Evolutionary conservation across 2,888 invertebrate species (phyloP).

Genomic region (Himalopsyche kuldschensis): DNA sequence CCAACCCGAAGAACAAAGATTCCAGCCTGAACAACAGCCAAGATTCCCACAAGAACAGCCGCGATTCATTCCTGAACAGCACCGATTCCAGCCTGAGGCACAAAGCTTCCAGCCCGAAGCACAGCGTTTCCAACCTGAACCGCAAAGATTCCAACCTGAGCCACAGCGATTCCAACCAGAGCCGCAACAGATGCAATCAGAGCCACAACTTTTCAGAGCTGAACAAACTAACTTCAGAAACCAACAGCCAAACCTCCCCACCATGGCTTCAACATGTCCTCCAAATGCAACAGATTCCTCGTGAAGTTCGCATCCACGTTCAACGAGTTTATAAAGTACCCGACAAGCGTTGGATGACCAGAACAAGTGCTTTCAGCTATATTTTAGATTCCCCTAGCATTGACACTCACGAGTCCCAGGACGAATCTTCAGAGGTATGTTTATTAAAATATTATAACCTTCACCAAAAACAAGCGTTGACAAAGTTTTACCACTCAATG

Average conservation of each 20-base stretch:
- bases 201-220: slow-evolving; percentile 7
- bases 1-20: slow-evolving; percentile 17
- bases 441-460: background rate
- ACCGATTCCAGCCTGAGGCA: slow-evolving; percentile 7
- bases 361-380: slow-evolving; percentile 37
- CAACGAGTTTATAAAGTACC: slow-evolving; percentile 56
- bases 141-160: background rate
- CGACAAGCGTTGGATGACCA: too few species aligned
- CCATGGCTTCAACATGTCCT: slow-evolving; percentile 42
- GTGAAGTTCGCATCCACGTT: slow-evolving; percentile 59
- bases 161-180: slow-evolving; percentile 8
- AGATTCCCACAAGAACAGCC: slow-evolving; percentile 3
- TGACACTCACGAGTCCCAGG: slow-evolving; percentile 31
- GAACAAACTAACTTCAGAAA: slow-evolving; percentile 36
- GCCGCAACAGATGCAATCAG: slow-evolving; percentile 16
- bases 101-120: background rate
- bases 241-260: slow-evolving; percentile 42
- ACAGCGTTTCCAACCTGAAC: slow-evolving; percentile 8
- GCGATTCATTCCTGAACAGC: slow-evolving; percentile 7
- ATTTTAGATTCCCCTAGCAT: too few species aligned
- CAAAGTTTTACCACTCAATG: too few species aligned
- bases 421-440: slow-evolving; percentile 11
- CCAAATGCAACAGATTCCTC: slow-evolving; percentile 47
- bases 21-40: background rate
- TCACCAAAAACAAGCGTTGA: too few species aligned